Evolutionary conservation across 2,797 vertebrate genomes (phyloP).

Genomic region (Meda fulgida): DNA sequence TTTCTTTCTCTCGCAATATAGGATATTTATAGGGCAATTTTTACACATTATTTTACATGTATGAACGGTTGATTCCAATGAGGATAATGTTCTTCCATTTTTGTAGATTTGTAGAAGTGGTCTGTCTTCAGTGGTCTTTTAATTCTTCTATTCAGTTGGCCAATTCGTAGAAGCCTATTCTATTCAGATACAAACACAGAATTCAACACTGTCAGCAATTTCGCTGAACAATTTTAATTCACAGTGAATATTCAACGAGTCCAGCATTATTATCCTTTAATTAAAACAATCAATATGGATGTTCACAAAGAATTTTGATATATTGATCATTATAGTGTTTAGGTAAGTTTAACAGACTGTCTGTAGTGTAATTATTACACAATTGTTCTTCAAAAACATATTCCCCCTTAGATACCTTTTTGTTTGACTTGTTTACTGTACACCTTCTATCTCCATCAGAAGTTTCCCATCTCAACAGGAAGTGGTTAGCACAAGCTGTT

Average conservation of each 20-base stretch:
- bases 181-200: constrained; percentile 8
- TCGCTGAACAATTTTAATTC: constrained; percentile 29
- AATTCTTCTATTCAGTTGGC: background rate
- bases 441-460: constrained; percentile 63
- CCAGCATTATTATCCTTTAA: background rate
- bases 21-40: background rate
- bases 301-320: background rate
- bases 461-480: constrained; percentile 71
- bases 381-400: constrained; percentile 19
- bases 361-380: background rate
- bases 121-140: background rate
- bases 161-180: background rate
- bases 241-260: constrained; percentile 16
- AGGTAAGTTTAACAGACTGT: background rate
- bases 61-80: background rate
- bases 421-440: constrained; percentile 68
- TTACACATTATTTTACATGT: background rate
- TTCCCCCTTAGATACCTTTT: constrained; percentile 55
- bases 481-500: constrained; percentile 66
- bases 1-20: background rate
- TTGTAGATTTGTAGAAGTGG: background rate
- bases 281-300: background rate
- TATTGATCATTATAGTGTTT: background rate
- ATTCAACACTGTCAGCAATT: constrained; percentile 6
- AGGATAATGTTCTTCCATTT: background rate